Evolutionary conservation across 2,797 vertebrate species (phyloP).

Genomic region (Gymnothorax reevesii): DNA sequence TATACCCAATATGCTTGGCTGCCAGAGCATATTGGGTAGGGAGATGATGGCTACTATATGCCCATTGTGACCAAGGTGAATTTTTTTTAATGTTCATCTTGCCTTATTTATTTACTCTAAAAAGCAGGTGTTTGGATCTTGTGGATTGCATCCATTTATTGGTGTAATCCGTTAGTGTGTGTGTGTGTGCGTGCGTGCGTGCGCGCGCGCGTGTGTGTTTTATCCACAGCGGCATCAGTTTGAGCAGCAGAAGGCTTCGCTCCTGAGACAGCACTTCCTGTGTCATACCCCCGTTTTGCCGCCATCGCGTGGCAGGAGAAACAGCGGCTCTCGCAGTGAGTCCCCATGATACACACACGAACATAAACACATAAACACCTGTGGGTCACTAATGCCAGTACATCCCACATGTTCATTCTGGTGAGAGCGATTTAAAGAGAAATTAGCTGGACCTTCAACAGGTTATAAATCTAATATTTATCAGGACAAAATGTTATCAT

Average conservation of each 20-base stretch:
- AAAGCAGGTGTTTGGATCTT: too few species aligned
- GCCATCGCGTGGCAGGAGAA: conserved; percentile 39
- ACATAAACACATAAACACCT: background rate
- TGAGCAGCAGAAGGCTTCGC: conserved; percentile 64
- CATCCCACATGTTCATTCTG: background rate
- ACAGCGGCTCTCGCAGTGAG: conserved; percentile 59
- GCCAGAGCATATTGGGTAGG: too few species aligned
- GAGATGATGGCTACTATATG: too few species aligned
- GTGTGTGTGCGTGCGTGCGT: background rate
- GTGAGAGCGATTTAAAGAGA: background rate
- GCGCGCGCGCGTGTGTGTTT: conserved; percentile 23
- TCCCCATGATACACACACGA: conserved; percentile 13
- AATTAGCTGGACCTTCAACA: background rate
- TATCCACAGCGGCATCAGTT: conserved; percentile 64
- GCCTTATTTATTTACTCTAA: too few species aligned
- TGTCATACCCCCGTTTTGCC: conserved; percentile 48
- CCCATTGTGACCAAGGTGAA: too few species aligned
- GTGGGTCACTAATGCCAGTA: conserved; percentile 5
- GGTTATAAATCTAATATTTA: background rate
- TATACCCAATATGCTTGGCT: too few species aligned
- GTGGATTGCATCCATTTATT: background rate
- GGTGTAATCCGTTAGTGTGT: background rate
- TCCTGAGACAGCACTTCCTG: conserved; percentile 68
- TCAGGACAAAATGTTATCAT: background rate
- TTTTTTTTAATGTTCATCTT: too few species aligned